A percentile compares a stretch with the other conserved stretches of the same genome.
Evolutionary conservation across 2,888 invertebrate species (phyloP).

Genomic region (Nasonia oneida): DNA sequence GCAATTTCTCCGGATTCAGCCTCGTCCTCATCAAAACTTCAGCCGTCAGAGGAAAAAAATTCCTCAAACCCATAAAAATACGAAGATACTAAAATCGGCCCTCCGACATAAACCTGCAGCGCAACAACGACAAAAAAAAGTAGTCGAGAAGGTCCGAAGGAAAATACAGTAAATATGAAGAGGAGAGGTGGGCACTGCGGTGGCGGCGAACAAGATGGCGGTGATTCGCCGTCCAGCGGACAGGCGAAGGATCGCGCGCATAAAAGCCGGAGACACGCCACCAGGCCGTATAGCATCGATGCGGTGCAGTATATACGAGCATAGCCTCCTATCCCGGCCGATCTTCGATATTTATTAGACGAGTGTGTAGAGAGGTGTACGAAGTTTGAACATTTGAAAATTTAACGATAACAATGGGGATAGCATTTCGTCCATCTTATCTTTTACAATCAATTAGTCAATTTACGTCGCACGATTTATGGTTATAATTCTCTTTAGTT

Average conservation of each 20-base stretch:
- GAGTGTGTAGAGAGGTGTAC: background rate
- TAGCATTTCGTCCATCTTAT: no score
- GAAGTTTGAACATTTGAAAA: background rate
- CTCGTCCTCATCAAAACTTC: slow-evolving; percentile 57
- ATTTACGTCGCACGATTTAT: no score
- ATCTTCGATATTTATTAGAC: background rate
- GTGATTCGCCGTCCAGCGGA: slow-evolving; percentile 8
- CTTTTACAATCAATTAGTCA: no score
- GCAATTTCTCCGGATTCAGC: background rate
- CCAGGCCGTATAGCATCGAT: background rate
- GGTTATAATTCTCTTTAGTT: no score
- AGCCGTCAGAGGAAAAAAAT: background rate
- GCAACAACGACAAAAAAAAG: slow-evolving; percentile 1
- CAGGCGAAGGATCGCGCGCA: slow-evolving; percentile 11
- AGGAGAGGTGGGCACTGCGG: background rate
- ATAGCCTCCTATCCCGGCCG: background rate
- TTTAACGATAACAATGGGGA: background rate
- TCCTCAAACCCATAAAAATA: slow-evolving; percentile 14
- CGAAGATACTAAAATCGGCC: slow-evolving; percentile 17
- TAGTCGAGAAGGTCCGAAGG: background rate
- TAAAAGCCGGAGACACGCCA: slow-evolving; percentile 27
- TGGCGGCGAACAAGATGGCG: slow-evolving; percentile 14
- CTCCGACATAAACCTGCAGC: background rate
- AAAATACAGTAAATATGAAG: slow-evolving; percentile 9
- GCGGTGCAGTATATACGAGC: background rate